Evolutionary conservation across 2,888 invertebrate species (phyloP).

Genomic region (Osmoderma eremita): DNA sequence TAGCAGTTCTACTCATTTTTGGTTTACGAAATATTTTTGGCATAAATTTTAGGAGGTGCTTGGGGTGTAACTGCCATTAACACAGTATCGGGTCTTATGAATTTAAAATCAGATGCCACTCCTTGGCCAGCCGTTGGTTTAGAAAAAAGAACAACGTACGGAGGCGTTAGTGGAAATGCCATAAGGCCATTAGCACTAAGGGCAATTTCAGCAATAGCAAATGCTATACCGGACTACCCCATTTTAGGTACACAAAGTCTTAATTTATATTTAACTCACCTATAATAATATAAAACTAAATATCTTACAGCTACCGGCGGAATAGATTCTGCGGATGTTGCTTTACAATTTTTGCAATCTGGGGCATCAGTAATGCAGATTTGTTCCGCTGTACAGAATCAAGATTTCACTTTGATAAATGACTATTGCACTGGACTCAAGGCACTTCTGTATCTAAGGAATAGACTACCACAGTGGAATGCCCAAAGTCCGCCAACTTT

Average conservation of each 20-base stretch:
- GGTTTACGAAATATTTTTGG: not conserved
- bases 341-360: constrained; percentile 92
- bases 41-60: constrained; percentile 76
- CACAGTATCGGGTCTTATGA: constrained; percentile 96
- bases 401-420: constrained; percentile 96
- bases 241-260: constrained; percentile 79
- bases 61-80: constrained; percentile 97
- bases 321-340: constrained; percentile 95
- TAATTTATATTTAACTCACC: not conserved
- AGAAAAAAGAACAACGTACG: constrained; percentile 88
- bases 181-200: constrained; percentile 93
- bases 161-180: constrained; percentile 91
- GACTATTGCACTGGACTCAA: constrained; percentile 93
- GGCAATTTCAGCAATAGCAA: constrained; percentile 90
- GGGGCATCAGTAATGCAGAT: constrained; percentile 94
- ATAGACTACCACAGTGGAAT: constrained; percentile 81
- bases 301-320: constrained; percentile 78
- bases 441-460: constrained; percentile 83
- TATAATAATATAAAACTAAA: constrained; percentile 3
- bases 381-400: constrained; percentile 97
- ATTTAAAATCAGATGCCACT: constrained; percentile 78
- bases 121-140: constrained; percentile 94
- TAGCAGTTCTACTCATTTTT: constrained; percentile 53
- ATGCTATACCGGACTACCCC: constrained; percentile 85
- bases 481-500: constrained; percentile 93